Percentiles rank a stretch among this genome's conserved stretches.
These are phyloP conservation scores for Gasterosteus nipponicus DNA, from an alignment of 2,113 vertebrate genomes.

Conservation along the genomic window DNA sequence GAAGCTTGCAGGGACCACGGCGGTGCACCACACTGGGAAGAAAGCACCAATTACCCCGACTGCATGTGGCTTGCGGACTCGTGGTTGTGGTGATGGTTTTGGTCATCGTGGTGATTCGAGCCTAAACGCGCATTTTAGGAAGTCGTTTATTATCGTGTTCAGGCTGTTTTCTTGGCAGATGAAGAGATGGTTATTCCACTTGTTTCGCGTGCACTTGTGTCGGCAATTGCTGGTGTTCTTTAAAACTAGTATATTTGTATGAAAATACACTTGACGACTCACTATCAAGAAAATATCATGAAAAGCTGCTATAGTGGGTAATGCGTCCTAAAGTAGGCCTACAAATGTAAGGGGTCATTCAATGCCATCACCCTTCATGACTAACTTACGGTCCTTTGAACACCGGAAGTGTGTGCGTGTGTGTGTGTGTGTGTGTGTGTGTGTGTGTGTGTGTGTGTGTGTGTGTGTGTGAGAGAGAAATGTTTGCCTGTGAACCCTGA, in stretches of 20 bases:
- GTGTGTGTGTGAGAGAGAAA: constrained; percentile 48
- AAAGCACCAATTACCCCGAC: constrained; percentile 67
- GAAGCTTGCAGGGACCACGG: constrained; percentile 71
- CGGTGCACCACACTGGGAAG: constrained; percentile 74
- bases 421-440: constrained; percentile 8
- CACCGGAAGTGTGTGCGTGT: constrained; percentile 5
- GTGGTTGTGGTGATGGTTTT: constrained; percentile 67
- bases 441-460: constrained; percentile 9
- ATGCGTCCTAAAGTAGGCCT: constrained; percentile 14
- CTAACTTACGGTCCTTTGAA: constrained; percentile 1
- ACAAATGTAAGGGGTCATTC: constrained; percentile 21
- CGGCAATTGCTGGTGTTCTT: not conserved
- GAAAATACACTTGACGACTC: not conserved
- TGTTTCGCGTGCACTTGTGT: constrained; percentile 62
- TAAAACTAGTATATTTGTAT: constrained; percentile 5
- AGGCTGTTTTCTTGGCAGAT: constrained; percentile 41
- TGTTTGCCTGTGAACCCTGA: constrained; percentile 47
- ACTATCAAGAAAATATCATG: not conserved
- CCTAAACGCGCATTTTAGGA: constrained; percentile 46
- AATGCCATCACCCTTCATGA: constrained; percentile 13
- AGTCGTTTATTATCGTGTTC: constrained; percentile 45
- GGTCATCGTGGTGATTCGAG: constrained; percentile 41
- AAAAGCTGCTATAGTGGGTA: not conserved
- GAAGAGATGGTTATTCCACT: constrained; percentile 37
- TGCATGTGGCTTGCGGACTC: constrained; percentile 74